A percentile compares a stretch with the other conserved stretches of the same genome.
These are phyloP conservation scores for Teleogryllus oceanicus DNA, from an alignment of 2,888 invertebrate genomes.

Conservation along the genomic window DNA sequence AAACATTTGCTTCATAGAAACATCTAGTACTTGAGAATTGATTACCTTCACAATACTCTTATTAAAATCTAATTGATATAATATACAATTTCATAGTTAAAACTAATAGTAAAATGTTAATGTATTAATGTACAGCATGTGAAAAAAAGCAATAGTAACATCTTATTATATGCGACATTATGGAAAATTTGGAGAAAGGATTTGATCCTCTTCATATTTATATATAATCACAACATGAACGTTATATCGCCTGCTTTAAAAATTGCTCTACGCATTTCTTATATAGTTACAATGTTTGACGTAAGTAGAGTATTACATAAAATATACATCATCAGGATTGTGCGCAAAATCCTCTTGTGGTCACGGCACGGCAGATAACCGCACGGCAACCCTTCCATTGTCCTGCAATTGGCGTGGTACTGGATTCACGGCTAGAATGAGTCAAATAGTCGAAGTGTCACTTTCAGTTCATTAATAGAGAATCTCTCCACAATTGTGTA, in stretches of 20 bases:
- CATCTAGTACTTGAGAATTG: neutral
- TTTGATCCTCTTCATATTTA: neutral
- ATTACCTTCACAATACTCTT: neutral
- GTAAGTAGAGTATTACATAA: neutral
- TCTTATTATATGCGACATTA: neutral
- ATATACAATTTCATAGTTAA: neutral
- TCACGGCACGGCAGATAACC: too few relatives aligned
- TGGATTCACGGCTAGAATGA: too few relatives aligned
- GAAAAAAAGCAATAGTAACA: neutral
- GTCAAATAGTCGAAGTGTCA: too few relatives aligned
- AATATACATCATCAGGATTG: constrained; percentile 5
- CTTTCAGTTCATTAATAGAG: too few relatives aligned
- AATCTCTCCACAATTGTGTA: too few relatives aligned
- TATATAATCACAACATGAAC: neutral
- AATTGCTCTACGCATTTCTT: constrained; percentile 7
- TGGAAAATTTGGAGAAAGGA: neutral
- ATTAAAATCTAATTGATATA: constrained; percentile 11
- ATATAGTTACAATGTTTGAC: constrained; percentile 8
- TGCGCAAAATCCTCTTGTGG: neutral
- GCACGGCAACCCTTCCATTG: too few relatives aligned
- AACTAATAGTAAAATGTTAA: constrained; percentile 11
- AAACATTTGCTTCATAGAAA: constrained; percentile 1
- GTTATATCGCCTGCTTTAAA: neutral
- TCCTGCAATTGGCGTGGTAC: too few relatives aligned
- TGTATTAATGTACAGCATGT: constrained; percentile 4